These are phyloP conservation scores for Anguilla marmorata DNA, from an alignment of 2,797 vertebrate species.

Conservation along the genomic window DNA sequence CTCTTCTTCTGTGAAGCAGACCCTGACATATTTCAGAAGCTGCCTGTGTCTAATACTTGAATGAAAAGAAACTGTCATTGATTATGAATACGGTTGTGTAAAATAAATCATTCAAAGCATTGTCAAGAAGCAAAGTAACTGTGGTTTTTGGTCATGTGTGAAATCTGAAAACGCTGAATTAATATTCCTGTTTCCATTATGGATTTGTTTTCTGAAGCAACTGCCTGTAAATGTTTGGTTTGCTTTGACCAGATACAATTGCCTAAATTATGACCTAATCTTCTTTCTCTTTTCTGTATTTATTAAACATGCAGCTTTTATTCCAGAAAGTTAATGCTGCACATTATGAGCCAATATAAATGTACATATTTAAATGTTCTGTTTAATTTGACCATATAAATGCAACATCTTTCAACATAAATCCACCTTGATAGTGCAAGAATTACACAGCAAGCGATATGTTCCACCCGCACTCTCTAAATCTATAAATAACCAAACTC, in stretches of 20 bases:
- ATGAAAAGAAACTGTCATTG: background rate
- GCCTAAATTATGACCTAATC: conserved; percentile 10
- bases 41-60: background rate
- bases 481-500: background rate
- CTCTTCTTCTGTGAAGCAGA: background rate
- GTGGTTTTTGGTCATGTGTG: background rate
- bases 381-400: conserved; percentile 5
- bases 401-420: background rate
- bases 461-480: background rate
- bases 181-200: background rate
- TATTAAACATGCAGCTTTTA: background rate
- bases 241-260: background rate
- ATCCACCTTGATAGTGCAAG: background rate
- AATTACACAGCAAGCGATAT: background rate
- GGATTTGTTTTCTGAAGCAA: background rate
- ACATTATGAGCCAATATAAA: conserved; percentile 19
- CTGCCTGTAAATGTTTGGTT: background rate
- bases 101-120: background rate
- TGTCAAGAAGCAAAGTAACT: background rate
- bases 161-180: background rate
- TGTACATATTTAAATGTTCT: background rate
- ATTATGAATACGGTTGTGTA: background rate
- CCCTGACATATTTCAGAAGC: background rate
- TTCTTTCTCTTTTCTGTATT: conserved; percentile 1
- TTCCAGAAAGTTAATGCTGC: background rate